Base-by-base conservation (phyloP, 1,140 invertebrate genomes). In the Thaumetopoea pityocampa region DNA sequence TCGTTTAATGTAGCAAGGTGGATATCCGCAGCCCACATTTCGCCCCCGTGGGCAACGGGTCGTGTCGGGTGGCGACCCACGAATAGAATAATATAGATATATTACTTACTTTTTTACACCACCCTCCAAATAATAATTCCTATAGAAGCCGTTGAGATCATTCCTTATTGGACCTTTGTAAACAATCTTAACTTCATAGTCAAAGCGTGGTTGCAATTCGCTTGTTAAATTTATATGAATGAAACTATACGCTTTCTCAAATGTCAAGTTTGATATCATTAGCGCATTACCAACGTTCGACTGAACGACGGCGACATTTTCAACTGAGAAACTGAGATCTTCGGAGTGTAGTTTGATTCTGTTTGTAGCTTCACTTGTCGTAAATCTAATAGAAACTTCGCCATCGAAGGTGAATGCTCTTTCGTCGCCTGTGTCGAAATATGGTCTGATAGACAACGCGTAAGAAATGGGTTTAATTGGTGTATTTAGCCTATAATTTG, bases 81-180 rank as follows among this genome's bases (percentile, higher is more conserved):
- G n/a, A n/a, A n/a, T n/a, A n/a, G n/a, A n/a, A n/a, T n/a, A n/a
- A 20, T 32, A 29, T 32, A 17, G 8, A 33, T 18, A 28, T 7
- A 14, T 20, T 51, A 79, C 72, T 81, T 65, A 81, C 81, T 85
- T 85, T 37, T 69, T 81, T 8, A 73, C 64, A 5, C 74, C 77
- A 20, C 68, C 65, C 22, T 89, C 76, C 4, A 78, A 72, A 54
- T 96, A 97, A 17, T 84, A 90, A 66, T 92, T 94, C 33, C 89
- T 89, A 62, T 96, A 96, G 71, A 96, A 96, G 26, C 95, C 95
- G 27, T 87, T 85, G 67, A 92, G 85, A 41, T 90, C 89, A 6
- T 86, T 67, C 44, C 87, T 83, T 40, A 91, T 84, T 0, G 61
- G 49, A 28, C 90, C 89, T 1, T 32, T 76, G 34, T 89, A 91